phyloP scores from a whole-genome alignment of 2,113 vertebrate species.

The Nycticryphes semicollaris region DNA sequence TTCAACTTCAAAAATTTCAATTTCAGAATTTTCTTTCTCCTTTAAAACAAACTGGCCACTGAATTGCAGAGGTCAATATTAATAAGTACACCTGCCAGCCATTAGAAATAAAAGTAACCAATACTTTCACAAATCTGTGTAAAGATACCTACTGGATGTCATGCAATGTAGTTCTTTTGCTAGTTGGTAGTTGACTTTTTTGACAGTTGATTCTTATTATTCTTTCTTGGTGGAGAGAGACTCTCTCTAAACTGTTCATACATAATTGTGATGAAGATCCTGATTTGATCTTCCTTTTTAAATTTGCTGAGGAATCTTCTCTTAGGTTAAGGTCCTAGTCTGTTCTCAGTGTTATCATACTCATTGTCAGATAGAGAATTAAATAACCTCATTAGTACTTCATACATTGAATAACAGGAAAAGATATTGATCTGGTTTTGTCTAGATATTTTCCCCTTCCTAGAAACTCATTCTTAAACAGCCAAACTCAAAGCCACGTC shows the following conservation, averaged over 20 bases:
- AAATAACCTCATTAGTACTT: conserved; percentile 21
- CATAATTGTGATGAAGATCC: neutral
- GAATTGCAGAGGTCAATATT: neutral
- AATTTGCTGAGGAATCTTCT: neutral
- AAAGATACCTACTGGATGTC: neutral
- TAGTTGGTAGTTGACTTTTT: neutral
- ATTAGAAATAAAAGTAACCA: neutral
- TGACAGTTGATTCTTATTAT: neutral
- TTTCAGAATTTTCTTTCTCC: neutral
- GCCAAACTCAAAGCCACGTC: neutral
- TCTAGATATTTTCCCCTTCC: neutral
- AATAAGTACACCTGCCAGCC: neutral
- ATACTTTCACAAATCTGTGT: neutral
- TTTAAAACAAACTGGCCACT: neutral
- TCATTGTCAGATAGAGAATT: neutral
- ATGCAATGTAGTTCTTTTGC: neutral
- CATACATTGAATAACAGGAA: neutral
- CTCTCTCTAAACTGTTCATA: neutral
- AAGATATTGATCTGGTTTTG: neutral
- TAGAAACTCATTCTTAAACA: neutral
- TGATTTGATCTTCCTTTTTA: neutral
- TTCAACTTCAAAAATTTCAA: neutral
- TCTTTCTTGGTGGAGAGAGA: neutral
- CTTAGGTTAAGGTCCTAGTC: neutral
- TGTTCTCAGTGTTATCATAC: neutral